Evolutionary conservation across 2,113 vertebrate species (phyloP), one percentile per base, ranked within the genome.

Genomic region (Eurystomus gularis): DNA sequence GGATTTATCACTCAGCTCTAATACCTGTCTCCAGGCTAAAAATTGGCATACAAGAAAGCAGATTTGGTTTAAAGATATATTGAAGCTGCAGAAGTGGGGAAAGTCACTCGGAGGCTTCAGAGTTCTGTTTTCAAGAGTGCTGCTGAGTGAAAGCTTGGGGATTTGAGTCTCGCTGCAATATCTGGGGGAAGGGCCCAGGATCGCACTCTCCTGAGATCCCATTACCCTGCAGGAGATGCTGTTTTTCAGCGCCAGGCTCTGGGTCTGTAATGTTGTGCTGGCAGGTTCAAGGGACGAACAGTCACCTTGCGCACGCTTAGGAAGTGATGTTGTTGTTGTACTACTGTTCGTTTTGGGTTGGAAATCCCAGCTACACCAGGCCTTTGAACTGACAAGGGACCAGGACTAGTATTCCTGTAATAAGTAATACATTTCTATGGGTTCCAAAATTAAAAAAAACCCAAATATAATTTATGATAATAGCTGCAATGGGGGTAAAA

Each of bases 1-100:
- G 97, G 97, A 97, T 97, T 98, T 98, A 97, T 97, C 95, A 92
- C 94, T 98, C 95, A 94, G 88, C 96, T 96, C 93, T 97, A 93
- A 97, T 97, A 95, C 96, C 94, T 96, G 89, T 95, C 97, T 98
- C 81, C 58, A 62, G 96, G 96, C 97, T 97, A 97, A 97, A 94
- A 95, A 97, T 82, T 95, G 97, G 96, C 93, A 86, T 94, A 88
- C 87, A 83, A 93, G 95, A 90, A 92, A 98, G 94, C 82, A 90
- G 82, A 68, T 96, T 97, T 94, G 75, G 93, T 95, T 96, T 94
- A 90, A 93, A 97, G 93, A 85, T 95, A 70, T 7, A 93, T 11
- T 78, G 89, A 68, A 76, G 44, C 91, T 93, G 92, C 88, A 96
- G 69, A 85, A 85, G 71, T 92, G 72, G 44, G 88, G n/a, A 90